These are phyloP conservation scores for Edolisoma coerulescens DNA, from an alignment of 2,113 vertebrate genomes.

Conservation along the genomic window DNA sequence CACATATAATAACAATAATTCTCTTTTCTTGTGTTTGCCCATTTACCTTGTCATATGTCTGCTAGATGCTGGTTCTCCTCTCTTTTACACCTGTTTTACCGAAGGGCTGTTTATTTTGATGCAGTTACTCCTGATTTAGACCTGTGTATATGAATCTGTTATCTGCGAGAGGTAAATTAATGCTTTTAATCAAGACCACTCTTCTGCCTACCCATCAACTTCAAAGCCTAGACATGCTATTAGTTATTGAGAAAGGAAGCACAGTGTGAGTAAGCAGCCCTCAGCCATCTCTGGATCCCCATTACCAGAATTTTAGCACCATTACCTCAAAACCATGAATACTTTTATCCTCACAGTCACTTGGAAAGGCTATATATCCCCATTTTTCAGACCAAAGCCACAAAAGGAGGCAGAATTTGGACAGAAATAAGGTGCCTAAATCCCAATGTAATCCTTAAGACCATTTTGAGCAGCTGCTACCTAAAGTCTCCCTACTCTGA, in stretches of 20 bases:
- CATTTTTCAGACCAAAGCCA: conserved; percentile 26
- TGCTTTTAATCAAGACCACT: conserved; percentile 64
- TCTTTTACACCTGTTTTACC: conserved; percentile 40
- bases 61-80: conserved; percentile 35
- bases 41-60: conserved; percentile 23
- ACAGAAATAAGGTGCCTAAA: not conserved
- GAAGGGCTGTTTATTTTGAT: conserved; percentile 41
- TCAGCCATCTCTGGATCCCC: conserved; percentile 31
- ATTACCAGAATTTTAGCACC: conserved; percentile 62
- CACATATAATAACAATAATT: conserved; percentile 47
- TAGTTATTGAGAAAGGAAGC: conserved; percentile 48
- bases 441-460: not conserved
- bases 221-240: conserved; percentile 57
- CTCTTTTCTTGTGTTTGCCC: not conserved
- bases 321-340: conserved; percentile 54
- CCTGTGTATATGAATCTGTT: conserved; percentile 50
- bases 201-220: conserved; percentile 57
- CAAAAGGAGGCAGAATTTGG: not conserved
- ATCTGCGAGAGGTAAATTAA: conserved; percentile 49
- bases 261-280: conserved; percentile 38
- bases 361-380: not conserved
- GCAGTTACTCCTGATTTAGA: conserved; percentile 41
- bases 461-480: not conserved
- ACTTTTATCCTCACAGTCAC: conserved; percentile 53
- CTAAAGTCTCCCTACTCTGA: not conserved